A percentile compares a stretch with the other conserved stretches of the same genome.
Conservation (phyloP, 2,113 vertebrate genomes). For the Sus scrofa region T2T-Sscrofa CM000814.6:69218001-69218500, state of each 20-base stretch:
- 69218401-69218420: no score
- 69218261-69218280: conserved; percentile 38
- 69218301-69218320: no score
- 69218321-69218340: no score
- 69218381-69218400: no score
- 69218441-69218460: no score
- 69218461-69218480: no score
- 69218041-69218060: not conserved
- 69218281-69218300: no score
- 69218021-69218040: conserved; percentile 17
- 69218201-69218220: not conserved
- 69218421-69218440: no score
- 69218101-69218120: conserved; percentile 1
- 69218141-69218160: not conserved
- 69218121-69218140: not conserved
- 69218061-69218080: conserved; percentile 49
- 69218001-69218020: not conserved
- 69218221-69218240: not conserved
- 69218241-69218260: conserved; percentile 28
- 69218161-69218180: not conserved
- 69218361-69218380: no score
- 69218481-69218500: no score
- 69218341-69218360: no score
- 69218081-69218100: conserved; percentile 55
- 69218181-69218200: conserved; percentile 35